phyloP scores from a whole-genome alignment of 2,888 invertebrate species.

The Spisula solida region DNA sequence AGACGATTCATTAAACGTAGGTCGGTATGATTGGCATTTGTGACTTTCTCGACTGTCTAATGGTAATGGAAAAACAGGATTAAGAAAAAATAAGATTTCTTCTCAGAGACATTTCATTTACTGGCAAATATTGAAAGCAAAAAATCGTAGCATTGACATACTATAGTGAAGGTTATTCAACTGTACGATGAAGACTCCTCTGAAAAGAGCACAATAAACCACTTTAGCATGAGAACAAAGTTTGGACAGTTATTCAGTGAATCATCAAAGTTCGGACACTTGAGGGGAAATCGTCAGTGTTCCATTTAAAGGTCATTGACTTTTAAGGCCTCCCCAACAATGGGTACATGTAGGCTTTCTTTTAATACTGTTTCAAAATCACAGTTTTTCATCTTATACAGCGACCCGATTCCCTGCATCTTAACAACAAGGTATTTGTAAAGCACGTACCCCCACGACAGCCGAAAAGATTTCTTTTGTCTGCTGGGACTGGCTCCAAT shows the following conservation, averaged over 20 bases:
- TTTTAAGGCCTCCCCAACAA: background rate
- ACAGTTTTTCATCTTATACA: too few relatives aligned
- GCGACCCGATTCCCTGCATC: too few relatives aligned
- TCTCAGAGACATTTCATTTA: background rate
- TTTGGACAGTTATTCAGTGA: background rate
- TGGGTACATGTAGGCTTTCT: too few relatives aligned
- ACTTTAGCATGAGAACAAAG: background rate
- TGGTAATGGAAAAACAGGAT: slow-evolving; percentile 10
- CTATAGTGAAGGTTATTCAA: background rate
- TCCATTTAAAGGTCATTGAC: background rate
- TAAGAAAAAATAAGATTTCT: background rate
- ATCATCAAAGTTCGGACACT: background rate
- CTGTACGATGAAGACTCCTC: background rate
- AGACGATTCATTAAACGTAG: slow-evolving; percentile 1
- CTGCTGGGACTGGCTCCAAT: too few relatives aligned
- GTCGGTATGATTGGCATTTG: background rate
- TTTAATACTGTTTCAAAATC: too few relatives aligned
- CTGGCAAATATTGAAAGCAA: background rate
- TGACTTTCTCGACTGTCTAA: background rate
- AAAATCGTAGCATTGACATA: background rate
- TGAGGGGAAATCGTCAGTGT: background rate
- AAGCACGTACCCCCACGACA: too few relatives aligned
- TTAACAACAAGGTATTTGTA: too few relatives aligned
- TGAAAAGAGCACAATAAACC: background rate
- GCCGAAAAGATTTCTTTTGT: too few relatives aligned